A percentile compares a stretch with the other conserved stretches of the same genome.
Conservation (phyloP, 2,888 invertebrate species). For the Nemapogon koenigi region DNA sequence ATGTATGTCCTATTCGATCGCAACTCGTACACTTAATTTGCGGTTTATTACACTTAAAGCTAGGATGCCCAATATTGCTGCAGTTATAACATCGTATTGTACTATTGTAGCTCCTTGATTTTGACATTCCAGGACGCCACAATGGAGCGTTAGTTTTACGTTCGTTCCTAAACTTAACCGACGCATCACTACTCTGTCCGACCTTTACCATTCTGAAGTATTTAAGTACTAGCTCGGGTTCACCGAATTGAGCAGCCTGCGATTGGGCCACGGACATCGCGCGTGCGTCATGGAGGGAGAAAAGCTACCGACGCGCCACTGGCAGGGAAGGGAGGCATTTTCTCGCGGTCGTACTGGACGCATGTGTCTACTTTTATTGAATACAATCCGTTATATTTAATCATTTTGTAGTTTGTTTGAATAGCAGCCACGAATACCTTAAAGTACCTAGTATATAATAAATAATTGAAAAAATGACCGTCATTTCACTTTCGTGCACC, state of each 20-base stretch:
- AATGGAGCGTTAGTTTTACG: constrained; percentile 5
- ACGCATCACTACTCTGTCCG: constrained; percentile 6
- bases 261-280: no score
- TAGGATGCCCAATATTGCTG: constrained; percentile 15
- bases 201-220: constrained; percentile 11
- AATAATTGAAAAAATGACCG: no score
- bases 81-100: constrained; percentile 7
- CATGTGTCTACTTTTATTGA: no score
- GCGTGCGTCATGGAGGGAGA: no score
- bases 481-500: no score
- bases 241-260: constrained; percentile 17
- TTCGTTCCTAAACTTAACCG: constrained; percentile 2
- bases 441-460: no score
- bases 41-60: constrained; percentile 13
- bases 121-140: constrained; percentile 1
- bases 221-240: constrained; percentile 17
- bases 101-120: constrained; percentile 4
- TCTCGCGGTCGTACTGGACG: no score
- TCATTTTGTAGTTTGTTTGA: no score
- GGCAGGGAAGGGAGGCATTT: no score
- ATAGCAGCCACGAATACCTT: no score
- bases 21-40: neutral
- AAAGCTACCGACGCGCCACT: no score
- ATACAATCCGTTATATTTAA: no score
- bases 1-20: neutral